Evolutionary conservation across 2,888 invertebrate species (phyloP).

Genomic region (Stenolophus ochropezus): DNA sequence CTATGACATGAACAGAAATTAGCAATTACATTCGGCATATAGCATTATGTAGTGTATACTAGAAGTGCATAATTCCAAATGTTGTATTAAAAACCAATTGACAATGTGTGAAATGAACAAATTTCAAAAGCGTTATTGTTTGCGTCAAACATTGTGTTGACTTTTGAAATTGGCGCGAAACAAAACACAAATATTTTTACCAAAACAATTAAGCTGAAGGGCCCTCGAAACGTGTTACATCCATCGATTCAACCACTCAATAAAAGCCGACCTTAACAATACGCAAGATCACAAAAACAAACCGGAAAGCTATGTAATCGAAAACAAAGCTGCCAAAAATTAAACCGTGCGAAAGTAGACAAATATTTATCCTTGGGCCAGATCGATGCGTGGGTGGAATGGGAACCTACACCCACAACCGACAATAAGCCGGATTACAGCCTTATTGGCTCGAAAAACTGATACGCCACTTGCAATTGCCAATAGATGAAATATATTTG

Average conservation of each 20-base stretch:
- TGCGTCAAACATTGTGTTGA: background rate
- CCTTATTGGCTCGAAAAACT: background rate
- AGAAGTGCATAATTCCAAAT: background rate
- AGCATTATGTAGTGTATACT: background rate
- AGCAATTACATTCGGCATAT: background rate
- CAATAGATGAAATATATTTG: no score
- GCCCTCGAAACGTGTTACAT: conserved; percentile 17
- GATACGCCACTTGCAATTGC: no score
- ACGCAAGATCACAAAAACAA: background rate
- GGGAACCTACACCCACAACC: background rate
- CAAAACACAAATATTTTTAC: conserved; percentile 2
- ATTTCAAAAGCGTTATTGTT: background rate
- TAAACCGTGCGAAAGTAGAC: conserved; percentile 26
- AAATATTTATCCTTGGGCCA: conserved; percentile 22
- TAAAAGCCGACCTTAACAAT: background rate
- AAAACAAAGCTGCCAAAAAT: conserved; percentile 31
- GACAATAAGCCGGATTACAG: background rate
- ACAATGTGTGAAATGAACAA: background rate
- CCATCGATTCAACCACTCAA: background rate
- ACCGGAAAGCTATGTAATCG: conserved; percentile 8
- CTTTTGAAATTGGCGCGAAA: background rate
- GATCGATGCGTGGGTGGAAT: conserved; percentile 18
- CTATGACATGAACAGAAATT: background rate
- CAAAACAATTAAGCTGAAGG: conserved; percentile 7
- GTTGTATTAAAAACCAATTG: background rate